Evolutionary conservation across 2,888 invertebrate species (phyloP).

Genomic region (Sesamia inferens): DNA sequence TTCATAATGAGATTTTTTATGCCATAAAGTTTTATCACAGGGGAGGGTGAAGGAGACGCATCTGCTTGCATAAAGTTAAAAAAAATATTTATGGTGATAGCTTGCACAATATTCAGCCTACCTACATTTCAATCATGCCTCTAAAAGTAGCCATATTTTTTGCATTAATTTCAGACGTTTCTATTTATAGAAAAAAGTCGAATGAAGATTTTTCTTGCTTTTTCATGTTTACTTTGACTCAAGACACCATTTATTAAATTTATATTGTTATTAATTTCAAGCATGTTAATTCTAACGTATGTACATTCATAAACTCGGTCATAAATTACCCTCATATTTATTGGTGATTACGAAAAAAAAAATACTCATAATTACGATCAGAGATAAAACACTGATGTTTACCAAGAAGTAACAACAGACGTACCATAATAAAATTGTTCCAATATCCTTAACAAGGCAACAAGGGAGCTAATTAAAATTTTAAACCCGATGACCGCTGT

Average conservation of each 20-base stretch:
- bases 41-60: not conserved
- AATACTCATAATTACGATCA: constrained; percentile 59
- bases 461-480: constrained; percentile 83
- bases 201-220: not conserved
- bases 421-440: constrained; percentile 76
- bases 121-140: not conserved
- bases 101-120: constrained; percentile 2
- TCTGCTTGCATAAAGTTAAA: constrained; percentile 12
- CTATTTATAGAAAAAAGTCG: not conserved
- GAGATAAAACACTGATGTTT: constrained; percentile 69
- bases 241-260: not conserved
- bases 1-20: constrained; percentile 43
- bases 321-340: constrained; percentile 22
- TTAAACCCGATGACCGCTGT: constrained; percentile 77
- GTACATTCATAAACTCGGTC: not conserved
- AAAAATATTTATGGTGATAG: not conserved
- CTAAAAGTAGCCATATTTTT: not conserved
- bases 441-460: constrained; percentile 82
- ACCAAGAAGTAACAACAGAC: constrained; percentile 69
- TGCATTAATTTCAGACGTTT: not conserved
- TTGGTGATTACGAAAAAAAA: constrained; percentile 34
- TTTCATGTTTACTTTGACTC: not conserved
- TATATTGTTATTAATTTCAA: not conserved
- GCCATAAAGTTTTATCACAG: constrained; percentile 30
- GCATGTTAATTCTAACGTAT: not conserved